Percentiles rank a stretch among this genome's conserved stretches.
Evolutionary conservation across 2,113 vertebrate species (phyloP).

Genomic region (Rhipidura dahli): DNA sequence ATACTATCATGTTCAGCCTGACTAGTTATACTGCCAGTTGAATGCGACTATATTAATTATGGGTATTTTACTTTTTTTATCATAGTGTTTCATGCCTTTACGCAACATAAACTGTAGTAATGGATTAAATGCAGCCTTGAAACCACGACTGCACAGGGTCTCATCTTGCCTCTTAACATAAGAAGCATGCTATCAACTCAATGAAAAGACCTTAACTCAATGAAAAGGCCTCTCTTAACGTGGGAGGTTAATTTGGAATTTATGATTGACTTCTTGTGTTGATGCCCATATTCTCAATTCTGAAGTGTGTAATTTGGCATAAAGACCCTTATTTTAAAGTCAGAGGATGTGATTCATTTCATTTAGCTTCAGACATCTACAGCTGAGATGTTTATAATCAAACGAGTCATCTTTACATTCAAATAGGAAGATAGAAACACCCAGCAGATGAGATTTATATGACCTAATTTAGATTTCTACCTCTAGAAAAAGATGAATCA

Average conservation of each 20-base stretch:
- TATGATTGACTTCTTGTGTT: constrained; percentile 40
- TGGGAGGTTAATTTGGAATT: constrained; percentile 53
- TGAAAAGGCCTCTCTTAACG: background rate
- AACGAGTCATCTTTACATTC: constrained; percentile 13
- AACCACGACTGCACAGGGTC: constrained; percentile 1
- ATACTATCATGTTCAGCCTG: constrained; percentile 7
- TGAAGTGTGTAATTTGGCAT: constrained; percentile 54
- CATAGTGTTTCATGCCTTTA: background rate
- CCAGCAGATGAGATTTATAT: background rate
- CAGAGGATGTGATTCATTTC: constrained; percentile 42
- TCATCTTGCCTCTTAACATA: constrained; percentile 32
- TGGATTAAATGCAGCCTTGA: constrained; percentile 46
- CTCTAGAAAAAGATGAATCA: constrained; percentile 17
- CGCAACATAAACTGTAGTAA: constrained; percentile 13
- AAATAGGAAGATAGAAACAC: background rate
- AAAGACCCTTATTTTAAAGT: constrained; percentile 54
- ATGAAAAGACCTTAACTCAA: constrained; percentile 26
- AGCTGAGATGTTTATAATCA: constrained; percentile 57
- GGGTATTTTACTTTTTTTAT: constrained; percentile 37
- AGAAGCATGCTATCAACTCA: constrained; percentile 16
- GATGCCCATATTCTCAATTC: constrained; percentile 39
- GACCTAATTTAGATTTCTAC: background rate
- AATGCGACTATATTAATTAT: constrained; percentile 46
- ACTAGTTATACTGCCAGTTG: constrained; percentile 11
- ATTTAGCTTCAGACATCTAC: constrained; percentile 43